Evolutionary conservation across 2,113 vertebrate species (phyloP).

Genomic region (Hirundichthys speculiger): DNA sequence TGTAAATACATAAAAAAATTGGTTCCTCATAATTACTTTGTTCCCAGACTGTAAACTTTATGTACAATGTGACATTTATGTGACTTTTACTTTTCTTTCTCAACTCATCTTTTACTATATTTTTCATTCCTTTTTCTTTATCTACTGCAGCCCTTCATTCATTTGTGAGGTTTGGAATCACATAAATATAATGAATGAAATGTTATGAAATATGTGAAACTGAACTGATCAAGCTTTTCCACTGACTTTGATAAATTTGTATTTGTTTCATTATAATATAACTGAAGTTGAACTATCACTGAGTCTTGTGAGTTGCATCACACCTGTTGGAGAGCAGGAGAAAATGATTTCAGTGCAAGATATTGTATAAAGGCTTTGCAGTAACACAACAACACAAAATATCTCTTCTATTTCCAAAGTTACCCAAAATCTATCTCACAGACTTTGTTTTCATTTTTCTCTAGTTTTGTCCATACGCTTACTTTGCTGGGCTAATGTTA

Average conservation of each 20-base stretch:
- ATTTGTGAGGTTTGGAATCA: constrained; percentile 21
- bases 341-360: constrained; percentile 14
- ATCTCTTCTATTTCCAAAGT: background rate
- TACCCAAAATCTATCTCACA: constrained; percentile 9
- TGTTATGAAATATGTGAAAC: constrained; percentile 34
- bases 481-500: constrained; percentile 35
- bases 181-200: constrained; percentile 33
- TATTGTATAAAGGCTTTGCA: constrained; percentile 56
- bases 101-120: constrained; percentile 14
- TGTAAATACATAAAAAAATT: constrained; percentile 62
- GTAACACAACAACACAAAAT: constrained; percentile 18
- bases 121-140: constrained; percentile 14
- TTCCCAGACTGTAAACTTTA: constrained; percentile 33
- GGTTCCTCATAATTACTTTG: constrained; percentile 35
- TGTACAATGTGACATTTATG: constrained; percentile 29
- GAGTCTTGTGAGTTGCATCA: constrained; percentile 32
- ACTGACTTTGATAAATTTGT: constrained; percentile 17
- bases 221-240: constrained; percentile 19
- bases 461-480: constrained; percentile 38
- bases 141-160: constrained; percentile 50
- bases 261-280: constrained; percentile 39
- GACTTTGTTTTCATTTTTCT: constrained; percentile 26
- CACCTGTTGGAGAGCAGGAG: constrained; percentile 1
- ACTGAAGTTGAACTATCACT: constrained; percentile 41
- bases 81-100: constrained; percentile 20